Evolutionary conservation across 92 coral and sea anemone species (phyloP).

Genomic region (Parazoanthus darwini): DNA sequence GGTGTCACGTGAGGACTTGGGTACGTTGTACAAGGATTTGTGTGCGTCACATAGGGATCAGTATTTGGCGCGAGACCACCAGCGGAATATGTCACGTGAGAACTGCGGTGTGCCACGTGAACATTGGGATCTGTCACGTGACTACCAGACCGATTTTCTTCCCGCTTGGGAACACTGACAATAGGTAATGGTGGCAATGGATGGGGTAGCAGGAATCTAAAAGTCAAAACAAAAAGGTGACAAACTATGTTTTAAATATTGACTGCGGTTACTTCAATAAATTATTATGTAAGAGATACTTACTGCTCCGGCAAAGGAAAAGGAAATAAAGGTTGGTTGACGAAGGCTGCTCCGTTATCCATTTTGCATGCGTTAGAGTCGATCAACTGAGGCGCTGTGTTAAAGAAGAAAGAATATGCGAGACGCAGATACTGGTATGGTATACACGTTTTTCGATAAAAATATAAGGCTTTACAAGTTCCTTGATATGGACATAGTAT

Average conservation of each 20-base stretch:
- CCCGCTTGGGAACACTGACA: background rate
- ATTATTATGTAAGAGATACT: background rate
- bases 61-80: background rate
- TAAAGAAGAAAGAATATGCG: background rate
- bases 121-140: background rate
- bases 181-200: background rate
- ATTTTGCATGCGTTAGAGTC: background rate
- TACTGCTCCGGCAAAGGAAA: conserved; percentile 7
- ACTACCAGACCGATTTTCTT: background rate
- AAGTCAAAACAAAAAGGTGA: background rate
- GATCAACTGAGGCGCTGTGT: background rate
- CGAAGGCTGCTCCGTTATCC: background rate
- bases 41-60: background rate
- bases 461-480: no score
- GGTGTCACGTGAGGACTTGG: conserved; percentile 13
- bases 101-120: background rate
- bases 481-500: no score
- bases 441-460: no score
- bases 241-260: background rate
- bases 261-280: no score
- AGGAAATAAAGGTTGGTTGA: conserved; percentile 7
- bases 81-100: background rate
- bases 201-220: background rate
- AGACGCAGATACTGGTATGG: background rate
- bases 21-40: background rate